Base-by-base conservation (phyloP, 2,888 invertebrate species). In the Gandaritis pyraliata region DNA sequence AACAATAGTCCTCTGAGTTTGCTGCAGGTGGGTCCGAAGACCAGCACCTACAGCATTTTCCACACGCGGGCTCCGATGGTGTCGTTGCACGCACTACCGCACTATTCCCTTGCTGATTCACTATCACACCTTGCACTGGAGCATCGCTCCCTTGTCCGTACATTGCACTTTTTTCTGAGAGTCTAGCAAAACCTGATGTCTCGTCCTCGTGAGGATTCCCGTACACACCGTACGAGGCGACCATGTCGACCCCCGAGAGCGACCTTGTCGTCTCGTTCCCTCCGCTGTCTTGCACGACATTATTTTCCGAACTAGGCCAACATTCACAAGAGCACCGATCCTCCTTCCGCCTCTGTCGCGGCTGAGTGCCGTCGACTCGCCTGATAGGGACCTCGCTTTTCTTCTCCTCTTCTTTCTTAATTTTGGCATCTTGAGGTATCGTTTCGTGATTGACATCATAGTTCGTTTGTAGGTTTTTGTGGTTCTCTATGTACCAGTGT, bases 401-500 rank as follows among this genome's bases (percentile, higher is more conserved):
- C 80, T 88, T 92, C 79, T 90, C 92, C 65, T 88, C 91, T 73
- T 88, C 90, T 75, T 90, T 92, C 74, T 87, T 92, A 85, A 85
- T 81, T 85, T 92, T 92, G 79, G 82, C 88, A 80, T 92, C 92
- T 80, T 90, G 90, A 74, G 88, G 82, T 69, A 87, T 72, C 66
- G 80, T 75, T 58, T 91, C 91, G 64, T 84, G 81, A 59, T 78
- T 87, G 62, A 84, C 75, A 61, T 86, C 87, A 75, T 86, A 89
- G 71, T 68, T 87, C 0, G 88, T 83, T 72, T 91, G 90, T 70
- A 92, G 72, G 68, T 83, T 92, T 73, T 92, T 92, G 71, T 92
- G 93, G 65, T 92, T 92, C 70, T 93, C 93, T 87, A 92, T 87
- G 66, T 93, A 93, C 93, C 93, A 93, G 66, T 93, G 90, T 61